Percentiles rank a stretch among this genome's conserved stretches.
These are phyloP conservation scores for Takifugu ocellatus DNA, from an alignment of 2,797 vertebrate genomes.

Conservation along the genomic window DNA sequence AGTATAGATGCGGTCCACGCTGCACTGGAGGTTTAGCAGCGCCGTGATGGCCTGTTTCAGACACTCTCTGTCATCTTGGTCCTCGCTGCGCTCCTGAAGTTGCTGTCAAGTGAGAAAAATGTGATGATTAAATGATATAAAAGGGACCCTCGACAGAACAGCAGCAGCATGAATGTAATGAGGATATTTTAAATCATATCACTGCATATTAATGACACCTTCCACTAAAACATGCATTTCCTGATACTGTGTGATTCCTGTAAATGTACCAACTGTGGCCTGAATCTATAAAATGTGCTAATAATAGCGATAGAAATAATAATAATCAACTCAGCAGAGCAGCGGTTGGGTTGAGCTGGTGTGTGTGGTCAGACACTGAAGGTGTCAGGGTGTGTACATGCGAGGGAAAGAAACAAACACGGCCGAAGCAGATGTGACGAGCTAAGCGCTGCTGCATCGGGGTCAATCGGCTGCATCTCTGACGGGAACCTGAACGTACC, in stretches of 20 bases:
- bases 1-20: constrained; percentile 93
- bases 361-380: not conserved
- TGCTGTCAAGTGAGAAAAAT: constrained; percentile 65
- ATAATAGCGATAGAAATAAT: not conserved
- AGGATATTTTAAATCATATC: too few species aligned
- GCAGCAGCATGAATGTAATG: too few species aligned
- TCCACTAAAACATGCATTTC: too few species aligned
- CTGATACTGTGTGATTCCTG: too few species aligned
- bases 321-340: not conserved
- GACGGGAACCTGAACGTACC: constrained; percentile 66
- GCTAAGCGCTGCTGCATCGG: too few species aligned
- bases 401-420: not conserved
- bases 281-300: not conserved
- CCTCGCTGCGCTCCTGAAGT: constrained; percentile 92
- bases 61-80: constrained; percentile 92
- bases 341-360: not conserved
- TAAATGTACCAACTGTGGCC: too few species aligned
- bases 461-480: too few species aligned
- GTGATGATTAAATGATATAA: too few species aligned
- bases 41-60: constrained; percentile 97
- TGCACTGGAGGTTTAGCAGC: constrained; percentile 93
- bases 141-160: too few species aligned
- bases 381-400: not conserved
- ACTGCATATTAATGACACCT: too few species aligned
- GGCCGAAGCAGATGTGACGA: not conserved